Conservation (phyloP, 1,140 invertebrate species). For the Neuroterus valhalla region DNA sequence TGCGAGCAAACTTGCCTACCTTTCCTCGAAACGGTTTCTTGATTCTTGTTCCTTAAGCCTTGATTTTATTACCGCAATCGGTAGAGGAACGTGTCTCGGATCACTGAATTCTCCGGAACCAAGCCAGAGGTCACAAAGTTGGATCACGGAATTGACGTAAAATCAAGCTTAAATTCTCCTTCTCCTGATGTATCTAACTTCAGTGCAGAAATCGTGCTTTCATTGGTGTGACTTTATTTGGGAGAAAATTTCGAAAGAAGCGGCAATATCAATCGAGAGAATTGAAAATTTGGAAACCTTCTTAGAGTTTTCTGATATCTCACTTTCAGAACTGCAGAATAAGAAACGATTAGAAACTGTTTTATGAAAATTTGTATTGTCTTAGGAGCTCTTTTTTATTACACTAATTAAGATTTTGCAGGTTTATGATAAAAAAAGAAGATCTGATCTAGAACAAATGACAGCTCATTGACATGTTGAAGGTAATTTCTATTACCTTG, state of each 20-base stretch:
- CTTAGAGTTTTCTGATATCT: background rate
- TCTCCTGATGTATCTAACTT: conserved; percentile 42
- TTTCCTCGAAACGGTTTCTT: conserved; percentile 31
- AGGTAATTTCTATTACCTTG: background rate
- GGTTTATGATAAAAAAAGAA: background rate
- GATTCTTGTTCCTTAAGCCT: conserved; percentile 40
- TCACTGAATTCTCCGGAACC: conserved; percentile 37
- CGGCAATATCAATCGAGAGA: too few relatives aligned
- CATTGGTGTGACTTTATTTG: conserved; percentile 36
- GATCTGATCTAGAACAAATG: background rate
- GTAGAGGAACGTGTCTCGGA: too few relatives aligned
- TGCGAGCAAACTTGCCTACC: conserved; percentile 14
- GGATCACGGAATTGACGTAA: conserved; percentile 59
- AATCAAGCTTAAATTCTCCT: conserved; percentile 17
- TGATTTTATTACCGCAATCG: too few relatives aligned
- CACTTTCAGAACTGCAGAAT: background rate
- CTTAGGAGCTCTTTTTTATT: background rate
- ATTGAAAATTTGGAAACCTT: too few relatives aligned
- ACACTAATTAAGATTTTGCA: too few relatives aligned
- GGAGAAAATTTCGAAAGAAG: background rate
- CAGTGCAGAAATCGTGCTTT: conserved; percentile 58
- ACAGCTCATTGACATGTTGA: background rate
- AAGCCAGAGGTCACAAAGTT: conserved; percentile 58
- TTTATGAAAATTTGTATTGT: background rate
- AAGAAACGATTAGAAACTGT: background rate